Conservation (phyloP, 1,140 invertebrate genomes). For the Oedothorax gibbosus region DNA sequence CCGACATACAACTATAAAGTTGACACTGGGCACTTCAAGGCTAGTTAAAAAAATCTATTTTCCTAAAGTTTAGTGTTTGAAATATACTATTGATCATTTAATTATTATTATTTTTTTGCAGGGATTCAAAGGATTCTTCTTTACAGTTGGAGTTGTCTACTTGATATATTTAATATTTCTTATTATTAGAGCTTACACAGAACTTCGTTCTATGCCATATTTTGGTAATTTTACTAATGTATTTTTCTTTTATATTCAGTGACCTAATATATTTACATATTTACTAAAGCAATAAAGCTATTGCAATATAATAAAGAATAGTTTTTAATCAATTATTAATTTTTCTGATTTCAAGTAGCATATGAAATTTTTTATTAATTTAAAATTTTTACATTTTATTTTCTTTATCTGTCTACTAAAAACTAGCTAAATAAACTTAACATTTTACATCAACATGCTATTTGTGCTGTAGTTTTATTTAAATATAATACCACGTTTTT, state of each 20-base stretch:
- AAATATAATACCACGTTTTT: too few relatives aligned
- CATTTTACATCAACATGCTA: too few relatives aligned
- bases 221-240: slow-evolving; percentile 80
- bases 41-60: slow-evolving; percentile 71
- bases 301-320: slow-evolving; percentile 42
- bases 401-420: too few relatives aligned
- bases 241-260: background rate
- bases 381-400: background rate
- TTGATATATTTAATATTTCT: slow-evolving; percentile 86
- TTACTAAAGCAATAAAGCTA: slow-evolving; percentile 39
- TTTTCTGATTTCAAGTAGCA: background rate
- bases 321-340: too few relatives aligned
- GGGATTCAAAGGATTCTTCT: slow-evolving; percentile 83
- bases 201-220: slow-evolving; percentile 95
- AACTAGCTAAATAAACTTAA: too few relatives aligned
- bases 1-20: slow-evolving; percentile 93
- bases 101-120: slow-evolving; percentile 64
- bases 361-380: slow-evolving; percentile 1
- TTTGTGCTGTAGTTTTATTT: too few relatives aligned
- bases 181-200: slow-evolving; percentile 90
- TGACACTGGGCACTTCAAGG: slow-evolving; percentile 89
- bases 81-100: background rate
- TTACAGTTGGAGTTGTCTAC: slow-evolving; percentile 85
- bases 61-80: background rate
- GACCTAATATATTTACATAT: background rate